phyloP scores from a whole-genome alignment of 2,888 invertebrate genomes.

The Hypselothyrea guttata region DNA sequence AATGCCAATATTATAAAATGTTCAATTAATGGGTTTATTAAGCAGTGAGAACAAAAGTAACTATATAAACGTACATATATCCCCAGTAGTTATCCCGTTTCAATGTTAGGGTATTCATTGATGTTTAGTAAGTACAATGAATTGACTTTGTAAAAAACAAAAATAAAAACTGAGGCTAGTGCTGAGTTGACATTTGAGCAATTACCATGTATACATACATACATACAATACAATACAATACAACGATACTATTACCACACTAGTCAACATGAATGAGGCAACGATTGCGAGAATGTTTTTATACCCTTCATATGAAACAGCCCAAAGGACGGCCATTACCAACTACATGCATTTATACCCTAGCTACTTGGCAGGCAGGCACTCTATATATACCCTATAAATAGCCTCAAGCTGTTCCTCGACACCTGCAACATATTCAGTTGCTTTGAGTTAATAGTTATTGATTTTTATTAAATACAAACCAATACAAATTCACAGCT shows the following conservation, averaged over 20 bases:
- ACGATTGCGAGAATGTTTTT: slow-evolving; percentile 55
- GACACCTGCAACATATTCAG: slow-evolving; percentile 40
- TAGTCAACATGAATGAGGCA: slow-evolving; percentile 17
- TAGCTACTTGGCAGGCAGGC: slow-evolving; percentile 37
- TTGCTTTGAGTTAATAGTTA: slow-evolving; percentile 57
- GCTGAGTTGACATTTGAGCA: too few relatives aligned
- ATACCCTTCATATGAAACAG: slow-evolving; percentile 63
- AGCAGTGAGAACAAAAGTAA: neutral
- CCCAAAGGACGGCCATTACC: slow-evolving; percentile 38
- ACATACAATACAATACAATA: slow-evolving; percentile 17
- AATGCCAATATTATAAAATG: slow-evolving; percentile 14
- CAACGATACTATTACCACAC: neutral
- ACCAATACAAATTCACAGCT: slow-evolving; percentile 73
- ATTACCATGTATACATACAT: neutral
- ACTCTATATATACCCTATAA: slow-evolving; percentile 17
- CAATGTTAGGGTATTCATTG: slow-evolving; percentile 31
- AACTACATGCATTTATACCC: too few relatives aligned
- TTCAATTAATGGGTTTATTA: neutral
- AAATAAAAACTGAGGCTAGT: too few relatives aligned
- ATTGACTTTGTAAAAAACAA: too few relatives aligned
- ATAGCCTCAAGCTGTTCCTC: neutral
- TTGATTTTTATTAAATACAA: slow-evolving; percentile 65
- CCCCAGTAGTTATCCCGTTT: slow-evolving; percentile 1
- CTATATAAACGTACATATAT: neutral
- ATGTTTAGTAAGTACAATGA: slow-evolving; percentile 62